A percentile compares a stretch with the other conserved stretches of the same genome.
Conservation (phyloP, 1,140 invertebrate species). For the Trichomalopsis sarcophagae region DNA sequence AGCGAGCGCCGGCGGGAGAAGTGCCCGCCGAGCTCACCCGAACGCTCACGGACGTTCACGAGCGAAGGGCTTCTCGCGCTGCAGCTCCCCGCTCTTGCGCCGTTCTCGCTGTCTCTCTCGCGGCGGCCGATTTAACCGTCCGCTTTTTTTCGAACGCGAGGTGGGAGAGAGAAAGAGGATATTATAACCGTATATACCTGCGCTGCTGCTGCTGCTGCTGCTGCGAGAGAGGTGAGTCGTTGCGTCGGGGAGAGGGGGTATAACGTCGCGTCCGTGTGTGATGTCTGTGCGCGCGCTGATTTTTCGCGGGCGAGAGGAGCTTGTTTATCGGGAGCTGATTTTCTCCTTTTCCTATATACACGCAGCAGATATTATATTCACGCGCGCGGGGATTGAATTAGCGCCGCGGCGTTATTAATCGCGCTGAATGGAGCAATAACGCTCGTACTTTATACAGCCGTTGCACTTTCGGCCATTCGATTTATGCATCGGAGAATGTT, state of each 20-base stretch:
- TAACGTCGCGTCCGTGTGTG: background rate
- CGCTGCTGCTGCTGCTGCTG: background rate
- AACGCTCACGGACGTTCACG: background rate
- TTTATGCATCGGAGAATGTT: background rate
- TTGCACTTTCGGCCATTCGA: background rate
- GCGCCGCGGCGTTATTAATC: background rate
- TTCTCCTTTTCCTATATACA: background rate
- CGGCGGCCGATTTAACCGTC: constrained; percentile 43
- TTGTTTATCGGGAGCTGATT: background rate
- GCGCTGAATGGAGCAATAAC: too few species aligned
- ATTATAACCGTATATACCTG: background rate
- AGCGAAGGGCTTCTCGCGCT: constrained; percentile 32
- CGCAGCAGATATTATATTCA: too few species aligned
- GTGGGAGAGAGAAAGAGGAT: constrained; percentile 40
- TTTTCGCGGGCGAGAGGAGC: background rate
- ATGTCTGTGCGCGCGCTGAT: background rate
- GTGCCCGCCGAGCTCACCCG: constrained; percentile 40
- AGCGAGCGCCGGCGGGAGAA: constrained; percentile 61
- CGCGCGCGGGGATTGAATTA: background rate
- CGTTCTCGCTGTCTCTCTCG: background rate
- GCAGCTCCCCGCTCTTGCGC: constrained; percentile 60
- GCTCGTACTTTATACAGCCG: too few species aligned
- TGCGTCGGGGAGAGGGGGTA: background rate
- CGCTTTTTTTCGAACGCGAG: background rate
- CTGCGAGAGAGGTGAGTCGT: background rate